Conservation (phyloP, 2,888 invertebrate genomes). For the Pycnomerus fuliginosus region DNA sequence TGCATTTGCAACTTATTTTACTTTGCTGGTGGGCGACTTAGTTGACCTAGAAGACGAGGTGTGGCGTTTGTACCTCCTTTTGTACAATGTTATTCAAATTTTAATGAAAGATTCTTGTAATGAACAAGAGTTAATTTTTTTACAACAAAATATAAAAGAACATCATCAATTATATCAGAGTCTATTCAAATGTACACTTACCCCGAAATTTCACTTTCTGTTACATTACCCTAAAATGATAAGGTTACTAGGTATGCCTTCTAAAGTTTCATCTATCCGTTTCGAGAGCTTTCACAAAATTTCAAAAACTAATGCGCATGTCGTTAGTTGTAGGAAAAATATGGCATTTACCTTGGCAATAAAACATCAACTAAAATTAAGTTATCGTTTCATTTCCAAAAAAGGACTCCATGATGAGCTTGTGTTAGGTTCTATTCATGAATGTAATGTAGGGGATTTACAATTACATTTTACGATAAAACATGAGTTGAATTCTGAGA, state of each 20-base stretch:
- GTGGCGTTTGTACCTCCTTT: not conserved
- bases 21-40: not conserved
- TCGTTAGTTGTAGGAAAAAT: not conserved
- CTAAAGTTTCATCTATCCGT: not conserved
- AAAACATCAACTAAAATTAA: not conserved
- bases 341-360: not conserved
- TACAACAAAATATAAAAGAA: not conserved
- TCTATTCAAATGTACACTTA: not conserved
- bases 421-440: too few relatives aligned
- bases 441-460: too few relatives aligned
- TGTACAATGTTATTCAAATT: not conserved
- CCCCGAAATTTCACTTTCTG: constrained; percentile 1
- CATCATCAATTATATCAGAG: not conserved
- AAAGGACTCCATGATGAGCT: not conserved
- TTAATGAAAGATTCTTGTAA: not conserved
- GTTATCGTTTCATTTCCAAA: not conserved
- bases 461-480: too few relatives aligned
- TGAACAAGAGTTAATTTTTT: not conserved
- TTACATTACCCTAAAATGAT: not conserved
- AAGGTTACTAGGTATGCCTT: not conserved
- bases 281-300: not conserved
- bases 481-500: too few relatives aligned
- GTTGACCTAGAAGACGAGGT: not conserved
- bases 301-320: not conserved
- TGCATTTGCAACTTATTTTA: not conserved